phyloP scores from a whole-genome alignment of 2,113 vertebrate genomes.

The Pseudopodoces humilis region DNA sequence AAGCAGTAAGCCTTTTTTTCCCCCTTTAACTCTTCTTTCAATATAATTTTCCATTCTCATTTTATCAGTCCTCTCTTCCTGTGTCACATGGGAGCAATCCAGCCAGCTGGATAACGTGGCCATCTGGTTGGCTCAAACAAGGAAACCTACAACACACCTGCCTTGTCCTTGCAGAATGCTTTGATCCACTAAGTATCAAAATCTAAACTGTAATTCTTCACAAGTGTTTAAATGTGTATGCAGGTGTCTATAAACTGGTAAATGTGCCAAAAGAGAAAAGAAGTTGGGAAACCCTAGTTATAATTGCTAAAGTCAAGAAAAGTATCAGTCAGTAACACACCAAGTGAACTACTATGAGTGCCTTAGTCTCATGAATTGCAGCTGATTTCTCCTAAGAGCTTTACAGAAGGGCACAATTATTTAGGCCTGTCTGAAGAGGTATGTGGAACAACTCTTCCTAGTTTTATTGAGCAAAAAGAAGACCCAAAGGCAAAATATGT shows the following conservation, averaged over 20 bases:
- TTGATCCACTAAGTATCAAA: neutral
- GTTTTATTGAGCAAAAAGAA: neutral
- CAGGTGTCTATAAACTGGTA: neutral
- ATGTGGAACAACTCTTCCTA: neutral
- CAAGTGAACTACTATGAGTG: fast-evolving
- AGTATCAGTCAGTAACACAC: neutral
- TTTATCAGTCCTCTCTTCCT: neutral
- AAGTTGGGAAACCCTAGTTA: neutral
- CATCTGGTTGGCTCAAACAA: neutral
- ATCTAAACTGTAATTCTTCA: neutral
- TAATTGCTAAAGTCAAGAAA: neutral
- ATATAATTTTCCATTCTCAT: neutral
- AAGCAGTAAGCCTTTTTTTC: neutral
- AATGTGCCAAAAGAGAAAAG: neutral
- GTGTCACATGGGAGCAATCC: neutral
- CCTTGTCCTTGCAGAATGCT: neutral
- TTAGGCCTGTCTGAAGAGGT: neutral
- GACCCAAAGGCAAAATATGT: neutral
- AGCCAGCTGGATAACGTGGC: neutral
- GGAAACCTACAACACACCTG: neutral
- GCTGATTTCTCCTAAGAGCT: neutral
- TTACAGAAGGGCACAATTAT: neutral
- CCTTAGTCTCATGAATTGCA: neutral
- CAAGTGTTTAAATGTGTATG: neutral
- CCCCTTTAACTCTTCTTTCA: neutral